Evolutionary conservation across 2,113 vertebrate genomes (phyloP).

Genomic region (Leptosomus discolor): DNA sequence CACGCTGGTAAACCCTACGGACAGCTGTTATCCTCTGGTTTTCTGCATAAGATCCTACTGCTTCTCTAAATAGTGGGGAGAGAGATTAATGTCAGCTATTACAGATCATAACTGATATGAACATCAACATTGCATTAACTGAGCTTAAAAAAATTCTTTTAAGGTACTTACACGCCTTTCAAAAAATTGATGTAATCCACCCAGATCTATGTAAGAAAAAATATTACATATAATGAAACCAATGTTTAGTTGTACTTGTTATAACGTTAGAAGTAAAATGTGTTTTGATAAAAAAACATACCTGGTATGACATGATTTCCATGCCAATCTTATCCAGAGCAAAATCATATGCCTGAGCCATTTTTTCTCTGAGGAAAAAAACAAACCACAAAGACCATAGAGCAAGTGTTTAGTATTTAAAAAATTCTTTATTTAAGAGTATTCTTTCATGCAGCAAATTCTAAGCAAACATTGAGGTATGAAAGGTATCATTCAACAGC

Average conservation of each 20-base stretch:
- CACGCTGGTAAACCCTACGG: slow-evolving; percentile 95
- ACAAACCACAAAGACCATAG: slow-evolving; percentile 56
- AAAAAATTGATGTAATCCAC: slow-evolving; percentile 99
- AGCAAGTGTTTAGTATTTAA: not conserved
- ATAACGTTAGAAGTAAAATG: not conserved
- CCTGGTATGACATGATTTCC: slow-evolving; percentile 99
- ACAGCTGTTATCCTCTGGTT: slow-evolving; percentile 99
- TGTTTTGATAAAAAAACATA: slow-evolving; percentile 63
- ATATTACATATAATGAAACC: slow-evolving; percentile 39
- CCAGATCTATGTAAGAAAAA: slow-evolving; percentile 89
- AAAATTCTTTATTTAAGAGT: slow-evolving; percentile 38
- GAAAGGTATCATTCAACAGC: not conserved
- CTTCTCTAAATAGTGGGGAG: slow-evolving; percentile 81
- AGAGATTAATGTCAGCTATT: slow-evolving; percentile 50
- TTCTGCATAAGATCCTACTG: slow-evolving; percentile 97
- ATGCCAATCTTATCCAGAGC: slow-evolving; percentile 99
- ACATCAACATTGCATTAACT: slow-evolving; percentile 15
- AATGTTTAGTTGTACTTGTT: not conserved
- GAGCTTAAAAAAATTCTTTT: not conserved
- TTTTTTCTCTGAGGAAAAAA: slow-evolving; percentile 89
- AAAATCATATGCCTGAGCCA: slow-evolving; percentile 99
- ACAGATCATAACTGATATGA: slow-evolving; percentile 9
- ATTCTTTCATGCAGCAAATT: not conserved
- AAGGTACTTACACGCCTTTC: slow-evolving; percentile 96
- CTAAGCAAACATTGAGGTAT: not conserved